Base-by-base conservation (phyloP, 2,113 vertebrate genomes). In the Hipposideros armiger region DNA sequence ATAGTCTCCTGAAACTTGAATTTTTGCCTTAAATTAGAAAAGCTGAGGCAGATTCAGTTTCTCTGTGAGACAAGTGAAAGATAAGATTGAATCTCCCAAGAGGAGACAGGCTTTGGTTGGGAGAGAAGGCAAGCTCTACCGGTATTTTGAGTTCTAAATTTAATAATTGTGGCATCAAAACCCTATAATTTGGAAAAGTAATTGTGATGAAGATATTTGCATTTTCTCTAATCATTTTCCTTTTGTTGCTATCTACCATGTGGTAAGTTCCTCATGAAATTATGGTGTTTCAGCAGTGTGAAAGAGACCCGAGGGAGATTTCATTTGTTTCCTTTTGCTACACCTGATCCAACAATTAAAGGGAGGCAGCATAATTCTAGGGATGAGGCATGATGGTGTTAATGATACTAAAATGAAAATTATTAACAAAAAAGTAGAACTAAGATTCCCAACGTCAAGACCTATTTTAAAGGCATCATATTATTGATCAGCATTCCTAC, bases 181-280 rank as follows among this genome's bases (percentile, higher is more conserved):
- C 88, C 88, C 82, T 96, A 5, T 93, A 96, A 97, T 97, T 97
- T 97, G 62, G 45, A 54, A 91, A 96, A 91, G 69, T 91, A 95
- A 96, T 96, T 93, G 82, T 93, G 67, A 96, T 93, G 92, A 96
- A 93, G 73, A 82, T 72, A 89, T 85, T 96, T 93, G n/a, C 45
- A 91, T 88, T 95, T 96, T 95, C 82, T 97, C 64, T 94, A 94
- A 95, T 97, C 85, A 86, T 90, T 93, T 97, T 91, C 20, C 70
- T 87, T 94, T 97, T 95, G 40, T 92, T 94, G 58, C 67, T 86
- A 58, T 69, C 85, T 89, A 89, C 73, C 40, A 50, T 47, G 67
- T 16, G 28, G 4, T 70, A 92, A 94, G 62, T 92, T 97, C 42
- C 32, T 81, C 67, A 74, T 87, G 67, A 95, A 96, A 96, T 90